Evolutionary conservation across 2,113 vertebrate species (phyloP), one percentile per base, ranked within the genome.

Genomic region (Xerus inauris): DNA sequence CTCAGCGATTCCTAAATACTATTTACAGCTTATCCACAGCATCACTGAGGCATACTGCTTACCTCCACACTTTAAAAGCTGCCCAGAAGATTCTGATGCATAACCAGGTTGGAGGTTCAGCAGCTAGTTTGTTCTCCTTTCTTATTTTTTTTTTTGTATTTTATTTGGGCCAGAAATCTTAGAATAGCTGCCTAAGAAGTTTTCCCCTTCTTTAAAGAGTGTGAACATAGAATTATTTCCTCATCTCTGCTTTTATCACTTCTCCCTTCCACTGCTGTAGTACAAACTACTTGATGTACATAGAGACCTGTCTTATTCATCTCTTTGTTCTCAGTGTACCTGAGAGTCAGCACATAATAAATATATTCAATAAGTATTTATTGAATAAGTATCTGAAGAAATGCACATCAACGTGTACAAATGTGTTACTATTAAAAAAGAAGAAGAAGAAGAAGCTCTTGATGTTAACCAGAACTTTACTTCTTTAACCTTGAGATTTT

Each of bases 241-340:
- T 88, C 45, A 80, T 90, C 42, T 92, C 54, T 90, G 51, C 40
- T 81, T 89, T 94, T 51, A 87, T 64, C 57, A 40, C 40, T 72
- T 42, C 28, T 77, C 24, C 32, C n/a, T 87, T 38, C n/a, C 24
- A 91, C 45, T n/a, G 42, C 47, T 20, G 17, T 0, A 19, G 14
- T 24, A 87, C 14, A 82, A 82, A 90, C 35, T 40, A 40, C 3
- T 8, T 82, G 24, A 32, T 24, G 12, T 64, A 24, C 0, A 3
- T 32, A 72, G 38, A 89, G 16, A 77, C 10, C 9, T 57, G 26
- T 14, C 17, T 79, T 81, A 35, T 54, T 54, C 28, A 38, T 38
- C 6, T 59, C 54, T 77, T 67, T 32, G 11, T 57, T 59, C 54
- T 47, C 40, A 17, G 30, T 62, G 45, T 62, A n/a, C 28, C 20